These are phyloP conservation scores for Sinocyclocheilus rhinocerous DNA, from an alignment of 2,113 vertebrate genomes.

Conservation along the genomic window DNA sequence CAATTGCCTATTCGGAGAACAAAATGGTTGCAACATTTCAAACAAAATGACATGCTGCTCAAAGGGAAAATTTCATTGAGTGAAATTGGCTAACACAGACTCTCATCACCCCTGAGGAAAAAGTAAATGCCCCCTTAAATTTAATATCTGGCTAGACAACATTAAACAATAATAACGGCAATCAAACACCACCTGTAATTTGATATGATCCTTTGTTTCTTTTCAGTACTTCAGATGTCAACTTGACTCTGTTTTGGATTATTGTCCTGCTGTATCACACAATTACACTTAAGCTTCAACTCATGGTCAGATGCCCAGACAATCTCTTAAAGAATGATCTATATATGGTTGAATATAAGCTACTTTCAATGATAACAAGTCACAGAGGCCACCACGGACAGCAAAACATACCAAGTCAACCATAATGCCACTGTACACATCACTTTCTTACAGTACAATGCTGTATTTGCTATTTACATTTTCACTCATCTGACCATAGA, in stretches of 20 bases:
- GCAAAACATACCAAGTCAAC: neutral
- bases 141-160: neutral
- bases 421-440: neutral
- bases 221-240: neutral
- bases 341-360: neutral
- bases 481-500: neutral
- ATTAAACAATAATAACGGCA: neutral
- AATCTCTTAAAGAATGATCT: neutral
- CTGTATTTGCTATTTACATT: neutral
- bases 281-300: neutral
- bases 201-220: neutral
- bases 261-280: neutral
- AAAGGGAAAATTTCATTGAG: neutral
- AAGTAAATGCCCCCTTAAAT: constrained; percentile 13
- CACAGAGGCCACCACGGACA: neutral
- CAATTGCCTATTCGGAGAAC: neutral
- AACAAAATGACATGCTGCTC: neutral
- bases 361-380: neutral
- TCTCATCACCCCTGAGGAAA: neutral
- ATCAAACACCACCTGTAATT: neutral
- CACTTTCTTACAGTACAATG: neutral
- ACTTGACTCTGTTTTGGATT: neutral
- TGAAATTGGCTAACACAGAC: neutral
- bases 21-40: neutral
- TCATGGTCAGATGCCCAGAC: neutral